A percentile compares a stretch with the other conserved stretches of the same genome.
phyloP scores from a whole-genome alignment of 2,888 invertebrate species.

The Drosophila neonasuta region DNA sequence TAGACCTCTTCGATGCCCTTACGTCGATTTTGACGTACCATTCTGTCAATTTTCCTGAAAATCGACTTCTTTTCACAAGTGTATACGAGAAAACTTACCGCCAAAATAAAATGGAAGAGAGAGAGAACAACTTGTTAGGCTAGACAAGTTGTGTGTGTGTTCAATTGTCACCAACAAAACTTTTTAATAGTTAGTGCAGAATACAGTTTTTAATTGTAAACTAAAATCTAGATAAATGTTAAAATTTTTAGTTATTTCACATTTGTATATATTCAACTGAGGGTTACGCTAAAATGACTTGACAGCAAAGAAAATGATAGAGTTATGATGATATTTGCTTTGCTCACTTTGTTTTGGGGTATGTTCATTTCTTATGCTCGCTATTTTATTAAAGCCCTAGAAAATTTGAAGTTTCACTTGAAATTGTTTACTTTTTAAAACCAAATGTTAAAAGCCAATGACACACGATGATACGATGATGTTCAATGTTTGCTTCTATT shows the following conservation, averaged over 20 bases:
- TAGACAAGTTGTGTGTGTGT: slow-evolving; percentile 7
- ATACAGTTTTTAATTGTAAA: slow-evolving; percentile 36
- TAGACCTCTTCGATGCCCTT: slow-evolving; percentile 79
- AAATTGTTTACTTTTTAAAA: slow-evolving; percentile 1
- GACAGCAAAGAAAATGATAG: slow-evolving; percentile 1
- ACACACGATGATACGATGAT: slow-evolving; percentile 26
- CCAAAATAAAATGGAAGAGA: slow-evolving; percentile 31
- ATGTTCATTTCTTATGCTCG: too few species aligned
- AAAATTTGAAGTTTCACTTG: too few species aligned
- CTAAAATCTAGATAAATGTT: slow-evolving; percentile 51
- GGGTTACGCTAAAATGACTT: slow-evolving; percentile 43
- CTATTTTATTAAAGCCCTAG: too few species aligned
- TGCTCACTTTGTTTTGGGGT: slow-evolving; percentile 21
- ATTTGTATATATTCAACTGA: slow-evolving; percentile 54
- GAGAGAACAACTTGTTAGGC: slow-evolving; percentile 19
- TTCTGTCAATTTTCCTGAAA: slow-evolving; percentile 31
- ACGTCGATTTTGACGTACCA: slow-evolving; percentile 77
- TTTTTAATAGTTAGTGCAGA: slow-evolving; percentile 13
- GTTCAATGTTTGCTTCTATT: slow-evolving; percentile 53
- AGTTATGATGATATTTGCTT: slow-evolving; percentile 1
- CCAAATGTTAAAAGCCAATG: slow-evolving; percentile 46
- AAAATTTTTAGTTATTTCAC: slow-evolving; percentile 46
- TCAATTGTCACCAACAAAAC: slow-evolving; percentile 21
- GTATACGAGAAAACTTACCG: slow-evolving; percentile 25
- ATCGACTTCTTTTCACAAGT: background rate